phyloP scores from a whole-genome alignment of 2,797 vertebrate genomes.

The Lemur catta region DNA sequence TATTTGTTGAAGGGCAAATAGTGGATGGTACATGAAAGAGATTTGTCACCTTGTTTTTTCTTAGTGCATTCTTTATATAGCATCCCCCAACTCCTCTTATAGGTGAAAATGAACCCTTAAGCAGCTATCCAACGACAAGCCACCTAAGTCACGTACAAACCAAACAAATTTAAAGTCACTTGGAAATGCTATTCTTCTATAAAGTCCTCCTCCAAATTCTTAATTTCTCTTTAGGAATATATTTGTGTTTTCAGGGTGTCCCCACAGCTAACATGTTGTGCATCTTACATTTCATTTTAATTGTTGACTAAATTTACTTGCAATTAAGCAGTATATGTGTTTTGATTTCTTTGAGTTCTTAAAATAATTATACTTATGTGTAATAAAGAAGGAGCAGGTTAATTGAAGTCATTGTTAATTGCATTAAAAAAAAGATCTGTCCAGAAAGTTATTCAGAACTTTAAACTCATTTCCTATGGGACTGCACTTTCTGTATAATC shows the following conservation, averaged over 20 bases:
- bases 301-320: not conserved
- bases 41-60: not conserved
- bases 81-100: not conserved
- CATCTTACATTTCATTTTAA: not conserved
- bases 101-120: not conserved
- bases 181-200: not conserved
- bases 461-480: not conserved
- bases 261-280: not conserved
- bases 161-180: not conserved
- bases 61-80: not conserved
- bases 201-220: not conserved
- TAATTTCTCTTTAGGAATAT: not conserved
- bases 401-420: constrained; percentile 29
- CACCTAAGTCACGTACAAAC: not conserved
- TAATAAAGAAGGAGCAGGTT: not conserved
- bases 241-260: not conserved
- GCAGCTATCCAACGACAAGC: not conserved
- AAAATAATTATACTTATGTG: not conserved
- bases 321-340: not conserved
- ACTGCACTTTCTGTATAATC: not conserved
- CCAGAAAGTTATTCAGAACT: not conserved
- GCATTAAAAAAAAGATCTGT: not conserved
- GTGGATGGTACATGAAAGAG: not conserved
- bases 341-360: not conserved
- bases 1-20: not conserved